Conservation (phyloP, 2,888 invertebrate species). For the Polyploca ridens region DNA sequence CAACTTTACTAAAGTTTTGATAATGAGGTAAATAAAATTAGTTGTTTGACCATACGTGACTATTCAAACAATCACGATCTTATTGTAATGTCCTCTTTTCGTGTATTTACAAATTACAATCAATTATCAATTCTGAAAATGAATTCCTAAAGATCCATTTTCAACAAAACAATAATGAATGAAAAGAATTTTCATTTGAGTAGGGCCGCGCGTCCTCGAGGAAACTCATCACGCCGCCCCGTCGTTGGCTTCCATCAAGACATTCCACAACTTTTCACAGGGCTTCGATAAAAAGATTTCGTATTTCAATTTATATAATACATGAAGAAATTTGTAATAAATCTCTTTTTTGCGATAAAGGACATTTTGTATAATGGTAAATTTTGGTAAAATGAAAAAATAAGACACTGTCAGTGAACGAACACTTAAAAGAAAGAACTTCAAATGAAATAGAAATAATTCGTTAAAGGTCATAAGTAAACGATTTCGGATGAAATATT, state of each 20-base stretch:
- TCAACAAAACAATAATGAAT: conserved; percentile 71
- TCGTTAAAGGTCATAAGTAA: too few species aligned
- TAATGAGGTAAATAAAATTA: too few species aligned
- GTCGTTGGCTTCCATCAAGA: conserved; percentile 58
- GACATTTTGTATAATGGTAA: too few species aligned
- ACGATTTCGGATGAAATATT: too few species aligned
- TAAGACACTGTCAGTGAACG: too few species aligned
- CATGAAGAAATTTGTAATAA: not conserved
- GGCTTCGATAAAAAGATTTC: conserved; percentile 61
- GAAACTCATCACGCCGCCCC: conserved; percentile 46
- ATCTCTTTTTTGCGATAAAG: conserved; percentile 20
- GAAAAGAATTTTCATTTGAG: conserved; percentile 78
- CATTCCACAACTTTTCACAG: conserved; percentile 74
- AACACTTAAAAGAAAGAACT: too few species aligned
- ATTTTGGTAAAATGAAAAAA: not conserved
- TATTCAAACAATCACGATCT: too few species aligned
- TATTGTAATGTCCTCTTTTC: too few species aligned
- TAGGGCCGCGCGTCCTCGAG: conserved; percentile 52
- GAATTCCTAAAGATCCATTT: conserved; percentile 43
- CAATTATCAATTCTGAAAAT: not conserved
- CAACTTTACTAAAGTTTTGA: too few species aligned
- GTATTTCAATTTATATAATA: conserved; percentile 39
- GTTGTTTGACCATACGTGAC: too few species aligned
- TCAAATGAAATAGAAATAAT: too few species aligned
- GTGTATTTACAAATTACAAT: not conserved